A percentile compares a stretch with the other conserved stretches of the same genome.
Conservation (phyloP, 2,797 vertebrate genomes). For the Eulemur rubriventer region DNA sequence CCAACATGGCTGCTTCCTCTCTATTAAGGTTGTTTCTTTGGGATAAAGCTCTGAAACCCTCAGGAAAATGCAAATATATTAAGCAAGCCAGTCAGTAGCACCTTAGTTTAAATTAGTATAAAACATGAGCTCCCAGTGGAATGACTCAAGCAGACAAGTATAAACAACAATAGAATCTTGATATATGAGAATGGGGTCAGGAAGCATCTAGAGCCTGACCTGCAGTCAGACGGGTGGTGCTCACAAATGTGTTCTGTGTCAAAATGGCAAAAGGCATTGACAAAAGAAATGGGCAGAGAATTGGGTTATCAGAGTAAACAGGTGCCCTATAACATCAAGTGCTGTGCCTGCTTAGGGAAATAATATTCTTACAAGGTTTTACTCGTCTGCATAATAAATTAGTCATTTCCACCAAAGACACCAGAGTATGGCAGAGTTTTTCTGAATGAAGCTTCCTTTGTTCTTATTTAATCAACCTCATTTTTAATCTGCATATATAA, state of each 20-base stretch:
- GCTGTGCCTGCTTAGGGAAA: background rate
- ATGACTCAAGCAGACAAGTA: background rate
- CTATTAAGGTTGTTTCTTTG: background rate
- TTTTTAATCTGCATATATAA: conserved; percentile 83
- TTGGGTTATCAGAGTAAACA: background rate
- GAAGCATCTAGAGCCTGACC: background rate
- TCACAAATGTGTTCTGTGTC: background rate
- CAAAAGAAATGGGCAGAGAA: background rate
- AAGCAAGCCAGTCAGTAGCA: background rate
- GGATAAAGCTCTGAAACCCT: background rate
- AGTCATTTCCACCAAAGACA: conserved; percentile 48
- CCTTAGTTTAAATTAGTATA: background rate
- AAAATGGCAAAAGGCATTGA: background rate
- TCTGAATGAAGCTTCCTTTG: conserved; percentile 79
- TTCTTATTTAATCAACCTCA: conserved; percentile 77
- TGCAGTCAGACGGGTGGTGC: background rate
- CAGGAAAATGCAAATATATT: conserved; percentile 19
- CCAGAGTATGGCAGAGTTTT: background rate
- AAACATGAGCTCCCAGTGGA: background rate
- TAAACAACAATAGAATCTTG: background rate
- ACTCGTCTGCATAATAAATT: conserved; percentile 43
- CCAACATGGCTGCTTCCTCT: background rate
- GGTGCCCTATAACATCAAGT: background rate
- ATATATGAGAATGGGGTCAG: background rate
- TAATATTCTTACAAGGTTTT: conserved; percentile 31